Conservation (phyloP, 2,797 vertebrate species). For the Lacerta viridis region DNA sequence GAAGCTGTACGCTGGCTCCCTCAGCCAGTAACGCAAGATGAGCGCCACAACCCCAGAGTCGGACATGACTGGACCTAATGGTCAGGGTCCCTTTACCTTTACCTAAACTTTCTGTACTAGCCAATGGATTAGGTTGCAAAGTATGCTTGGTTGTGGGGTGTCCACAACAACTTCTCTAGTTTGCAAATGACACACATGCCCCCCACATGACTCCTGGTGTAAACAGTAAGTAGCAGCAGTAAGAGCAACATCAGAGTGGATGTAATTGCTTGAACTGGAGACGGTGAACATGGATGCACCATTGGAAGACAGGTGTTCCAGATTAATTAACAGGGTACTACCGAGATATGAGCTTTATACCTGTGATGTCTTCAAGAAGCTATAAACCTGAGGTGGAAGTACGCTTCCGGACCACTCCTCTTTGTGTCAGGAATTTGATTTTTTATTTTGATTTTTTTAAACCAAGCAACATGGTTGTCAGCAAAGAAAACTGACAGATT, state of each 20-base stretch:
- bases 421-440: neutral
- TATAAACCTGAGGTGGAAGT: too few relatives aligned
- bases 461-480: neutral
- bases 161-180: too few relatives aligned
- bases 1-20: too few relatives aligned
- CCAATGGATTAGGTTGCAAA: too few relatives aligned
- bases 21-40: too few relatives aligned
- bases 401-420: neutral
- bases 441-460: neutral
- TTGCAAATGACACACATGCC: too few relatives aligned
- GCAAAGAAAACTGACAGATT: neutral
- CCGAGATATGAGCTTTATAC: neutral
- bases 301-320: neutral
- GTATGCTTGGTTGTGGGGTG: too few relatives aligned
- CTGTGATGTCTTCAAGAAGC: neutral
- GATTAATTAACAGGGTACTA: neutral
- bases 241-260: neutral
- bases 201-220: too few relatives aligned
- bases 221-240: neutral
- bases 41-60: too few relatives aligned
- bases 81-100: too few relatives aligned
- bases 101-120: too few relatives aligned
- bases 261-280: neutral
- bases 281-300: neutral
- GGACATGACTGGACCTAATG: too few relatives aligned